These are phyloP conservation scores for Sparidentex hasta DNA, from an alignment of 2,797 vertebrate genomes.

Conservation along the genomic window DNA sequence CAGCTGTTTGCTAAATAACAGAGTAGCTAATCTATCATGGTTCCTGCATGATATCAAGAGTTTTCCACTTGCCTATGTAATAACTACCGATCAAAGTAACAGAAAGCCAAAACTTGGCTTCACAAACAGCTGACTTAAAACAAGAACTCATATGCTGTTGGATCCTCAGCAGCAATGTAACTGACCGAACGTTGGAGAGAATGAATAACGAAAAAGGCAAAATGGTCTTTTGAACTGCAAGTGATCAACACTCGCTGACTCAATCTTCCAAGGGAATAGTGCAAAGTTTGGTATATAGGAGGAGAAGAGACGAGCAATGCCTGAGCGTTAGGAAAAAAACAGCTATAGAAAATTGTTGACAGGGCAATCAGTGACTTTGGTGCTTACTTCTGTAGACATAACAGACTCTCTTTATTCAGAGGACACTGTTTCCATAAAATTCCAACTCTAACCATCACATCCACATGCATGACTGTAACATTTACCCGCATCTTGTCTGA, in stretches of 20 bases:
- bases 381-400: slow-evolving; percentile 12
- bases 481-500: too few relatives aligned
- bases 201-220: not conserved
- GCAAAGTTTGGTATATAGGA: slow-evolving; percentile 29
- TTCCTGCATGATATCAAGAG: not conserved
- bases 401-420: not conserved
- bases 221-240: slow-evolving; percentile 31
- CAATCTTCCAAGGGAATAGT: slow-evolving; percentile 38
- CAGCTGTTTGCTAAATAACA: slow-evolving; percentile 4
- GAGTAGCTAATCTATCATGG: not conserved
- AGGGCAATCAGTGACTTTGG: slow-evolving; percentile 21
- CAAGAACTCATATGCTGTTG: not conserved
- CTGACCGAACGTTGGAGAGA: slow-evolving; percentile 18
- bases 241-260: slow-evolving; percentile 48
- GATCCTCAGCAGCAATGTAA: slow-evolving; percentile 14
- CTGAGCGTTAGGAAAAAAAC: slow-evolving; percentile 28
- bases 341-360: not conserved
- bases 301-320: slow-evolving; percentile 38
- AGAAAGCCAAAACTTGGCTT: not conserved
- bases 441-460: not conserved
- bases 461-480: not conserved
- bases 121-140: slow-evolving; percentile 1
- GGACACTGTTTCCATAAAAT: slow-evolving; percentile 12
- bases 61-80: slow-evolving; percentile 2
- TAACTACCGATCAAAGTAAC: slow-evolving; percentile 18